These are phyloP conservation scores for Gephyroberyx darwinii DNA, from an alignment of 2,797 vertebrate genomes.

Conservation along the genomic window DNA sequence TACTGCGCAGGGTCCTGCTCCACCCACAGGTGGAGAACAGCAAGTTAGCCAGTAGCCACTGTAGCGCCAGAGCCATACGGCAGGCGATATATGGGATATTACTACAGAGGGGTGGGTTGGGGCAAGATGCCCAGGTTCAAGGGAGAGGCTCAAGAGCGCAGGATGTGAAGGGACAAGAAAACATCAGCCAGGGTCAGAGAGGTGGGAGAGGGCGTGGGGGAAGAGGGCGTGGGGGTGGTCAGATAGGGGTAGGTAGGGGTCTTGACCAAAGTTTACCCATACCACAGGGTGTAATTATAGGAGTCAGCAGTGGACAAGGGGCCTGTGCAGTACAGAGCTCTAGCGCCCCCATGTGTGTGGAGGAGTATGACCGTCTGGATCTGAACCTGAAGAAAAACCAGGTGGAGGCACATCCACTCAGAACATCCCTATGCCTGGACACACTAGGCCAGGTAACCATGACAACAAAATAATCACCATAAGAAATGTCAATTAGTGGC, in stretches of 20 bases:
- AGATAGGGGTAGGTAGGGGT: slow-evolving; percentile 22
- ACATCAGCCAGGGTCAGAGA: slow-evolving; percentile 38
- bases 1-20: slow-evolving; percentile 85
- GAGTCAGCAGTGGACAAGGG: slow-evolving; percentile 59
- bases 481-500: neutral
- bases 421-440: slow-evolving; percentile 71
- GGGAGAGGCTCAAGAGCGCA: slow-evolving; percentile 5
- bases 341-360: slow-evolving; percentile 63
- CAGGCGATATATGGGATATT: slow-evolving; percentile 89
- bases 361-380: slow-evolving; percentile 88
- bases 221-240: slow-evolving; percentile 32
- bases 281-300: slow-evolving; percentile 25
- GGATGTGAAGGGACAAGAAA: slow-evolving; percentile 20
- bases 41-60: slow-evolving; percentile 84
- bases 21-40: slow-evolving; percentile 91
- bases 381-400: slow-evolving; percentile 83
- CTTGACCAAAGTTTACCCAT: slow-evolving; percentile 15
- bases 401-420: slow-evolving; percentile 71
- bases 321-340: slow-evolving; percentile 19
- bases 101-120: slow-evolving; percentile 45
- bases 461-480: neutral
- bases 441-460: slow-evolving; percentile 84
- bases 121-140: slow-evolving; percentile 5
- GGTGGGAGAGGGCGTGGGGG: slow-evolving; percentile 49
- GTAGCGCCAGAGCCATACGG: slow-evolving; percentile 83